Evolutionary conservation across 2,113 vertebrate species (phyloP), one percentile per base, ranked within the genome.

Genomic region (Takifugu flavidus): DNA sequence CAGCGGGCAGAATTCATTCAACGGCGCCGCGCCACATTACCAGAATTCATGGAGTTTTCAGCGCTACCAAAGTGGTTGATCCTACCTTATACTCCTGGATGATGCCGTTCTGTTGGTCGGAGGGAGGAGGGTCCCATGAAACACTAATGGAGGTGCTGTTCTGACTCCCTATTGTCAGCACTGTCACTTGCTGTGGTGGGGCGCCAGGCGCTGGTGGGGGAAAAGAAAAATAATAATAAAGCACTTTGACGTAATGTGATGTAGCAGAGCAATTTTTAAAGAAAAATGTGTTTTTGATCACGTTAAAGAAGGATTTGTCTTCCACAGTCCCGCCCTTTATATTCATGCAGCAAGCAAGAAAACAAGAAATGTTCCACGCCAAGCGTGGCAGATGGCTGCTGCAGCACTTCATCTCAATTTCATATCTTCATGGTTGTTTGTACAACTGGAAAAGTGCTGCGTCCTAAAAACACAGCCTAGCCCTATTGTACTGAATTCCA

Each of bases 91-190:
- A 99, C 76, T 98, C 96, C 82, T 98, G 97, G 83, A 99, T 98
- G 72, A 98, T 93, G 82, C 97, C 97, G 13, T 99, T 99, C 85
- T 99, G 97, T 73, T 98, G 92, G 74, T 98, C 96, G 0, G 91
- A 81, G 50, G 96, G 95, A 34, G 97, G 96, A 45, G 96, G 95
- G 70, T 98, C 96, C 96, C 96, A 98, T 50, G 97, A 98, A 80
- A 99, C 93, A 70, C 95, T 98, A 83, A 99, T 98, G 65, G 96
- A 98, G 6, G 96, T 98, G 86, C 94, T 98, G 82, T 99, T 99
- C 79, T 95, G 93, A 77, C 77, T 98, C 70, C 96, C 96, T 4
- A 98, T 94, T 25, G 91, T 95, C 82, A 96, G 84, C 66, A 99
- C 96, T 13, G 95, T 94, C 82, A 98, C 96, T 87, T 95, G 94